These are phyloP conservation scores for Aphidius colemani DNA, from an alignment of 2,888 invertebrate genomes.

Conservation along the genomic window DNA sequence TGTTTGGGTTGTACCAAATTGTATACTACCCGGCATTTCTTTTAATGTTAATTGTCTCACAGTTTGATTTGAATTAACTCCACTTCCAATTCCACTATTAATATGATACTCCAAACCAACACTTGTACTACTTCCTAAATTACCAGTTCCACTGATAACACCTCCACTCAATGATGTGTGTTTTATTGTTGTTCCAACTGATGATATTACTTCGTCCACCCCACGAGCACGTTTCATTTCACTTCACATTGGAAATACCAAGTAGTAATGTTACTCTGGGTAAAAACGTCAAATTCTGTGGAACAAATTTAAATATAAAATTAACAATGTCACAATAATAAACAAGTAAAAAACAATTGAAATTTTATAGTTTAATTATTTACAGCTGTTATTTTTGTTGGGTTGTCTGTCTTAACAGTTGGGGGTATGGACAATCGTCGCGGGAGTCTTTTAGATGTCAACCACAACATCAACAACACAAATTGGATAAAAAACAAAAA, in stretches of 20 bases:
- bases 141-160: conserved; percentile 32
- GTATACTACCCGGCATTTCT: conserved; percentile 61
- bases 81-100: conserved; percentile 51
- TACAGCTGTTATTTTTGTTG: no score
- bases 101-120: conserved; percentile 56
- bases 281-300: conserved; percentile 32
- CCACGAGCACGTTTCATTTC: conserved; percentile 68
- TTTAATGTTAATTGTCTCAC: conserved; percentile 56
- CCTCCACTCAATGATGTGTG: conserved; percentile 57
- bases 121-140: conserved; percentile 58
- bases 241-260: conserved; percentile 66
- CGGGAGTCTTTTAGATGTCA: no score
- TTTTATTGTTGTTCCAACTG: conserved; percentile 62
- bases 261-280: conserved; percentile 33
- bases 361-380: background rate
- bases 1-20: conserved; percentile 56
- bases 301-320: conserved; percentile 24
- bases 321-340: no score
- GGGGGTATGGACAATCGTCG: background rate
- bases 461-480: no score
- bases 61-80: conserved; percentile 55
- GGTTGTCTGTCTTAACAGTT: background rate
- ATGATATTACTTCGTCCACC: conserved; percentile 58
- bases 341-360: conserved; percentile 2
- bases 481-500: no score